Evolutionary conservation across 2,888 invertebrate species (phyloP), one percentile per base, ranked within the genome.

Genomic region (Polydesmus complanatus): DNA sequence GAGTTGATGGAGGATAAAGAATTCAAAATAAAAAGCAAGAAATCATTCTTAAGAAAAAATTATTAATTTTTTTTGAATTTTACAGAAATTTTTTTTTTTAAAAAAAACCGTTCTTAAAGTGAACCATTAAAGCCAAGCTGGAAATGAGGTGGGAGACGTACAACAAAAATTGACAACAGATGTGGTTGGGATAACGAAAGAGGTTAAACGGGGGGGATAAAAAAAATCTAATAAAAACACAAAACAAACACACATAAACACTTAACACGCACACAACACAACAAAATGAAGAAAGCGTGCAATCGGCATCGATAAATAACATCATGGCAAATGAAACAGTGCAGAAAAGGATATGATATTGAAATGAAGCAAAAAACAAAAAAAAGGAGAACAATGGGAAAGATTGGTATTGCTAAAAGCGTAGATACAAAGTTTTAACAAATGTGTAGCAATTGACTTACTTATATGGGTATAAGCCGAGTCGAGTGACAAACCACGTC

Each of bases 401-500:
- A 51, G n/a, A 51, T 14, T 14, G 51, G 22, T 14, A n/a, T 8
- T 51, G 22, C 8, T 14, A n/a, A 51, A n/a, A 51, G 22, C n/a
- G 51, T 14, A 47, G 11, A 47, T 14, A 51, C 51, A 51, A 14
- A 22, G 19, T 22, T 14, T 21, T 11, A 51, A 8, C 51, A 22
- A 14, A 51, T 8, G n/a, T n/a, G 3, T 21, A 8, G 51, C 51
- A 68, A 2, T 67, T 66, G 52, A 67, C 73, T 70, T 71, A 77
- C 77, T 69, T 73, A 62, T 70, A 83, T 56, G 97, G 98, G 76
- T 83, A 97, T 65, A 93, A 80, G 52, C 88, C 86, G 64, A 94
- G 78, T 62, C 98, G 81, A 18, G 97, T 93, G 2, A 84, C 73
- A 66, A 96, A 87, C 98, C 97, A 98, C 3, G 91, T 74, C 25